Base-by-base conservation (phyloP, 2,797 vertebrate genomes). In the Smutsia temminckii region DNA sequence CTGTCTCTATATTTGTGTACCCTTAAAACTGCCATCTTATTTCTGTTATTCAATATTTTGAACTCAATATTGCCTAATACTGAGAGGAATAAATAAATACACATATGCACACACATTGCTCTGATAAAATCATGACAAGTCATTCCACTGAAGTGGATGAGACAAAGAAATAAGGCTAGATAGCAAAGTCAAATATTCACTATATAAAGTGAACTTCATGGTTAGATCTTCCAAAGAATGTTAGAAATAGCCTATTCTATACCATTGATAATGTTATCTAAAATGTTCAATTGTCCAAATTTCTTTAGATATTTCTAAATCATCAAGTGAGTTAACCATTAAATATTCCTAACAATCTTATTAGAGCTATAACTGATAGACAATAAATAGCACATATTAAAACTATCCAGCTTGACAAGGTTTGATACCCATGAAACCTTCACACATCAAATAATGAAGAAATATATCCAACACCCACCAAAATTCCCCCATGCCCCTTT, bases 71-170 rank as follows among this genome's bases (percentile, higher is more conserved):
- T 97, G 89, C 96, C 96, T 97, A 97, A 97, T 97, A 97, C 86
- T 91, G 96, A 97, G 97, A 97, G 96, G 88, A 95, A 97, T 96
- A 97, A 94, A 98, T 95, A 98, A 96, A 97, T 90, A 97, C 3
- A 79, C 91, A 97, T 17, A 89, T 16, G 10, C 6, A 69, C 49
- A 66, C 78, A 66, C 11, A 64, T 8, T 23, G 5, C 87, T 95
- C 92, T 97, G 95, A 97, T 97, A 98, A 98, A 98, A 98, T 92
- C 96, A 64, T 46, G 6, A 20, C 55, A 94, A 95, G 93, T 92
- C 97, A 92, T 91, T 46, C 46, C 46, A 79, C 83, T 95, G 87
- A 95, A 92, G 92, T 92, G 93, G 97, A 93, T 75, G 95, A 97
- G 93, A 95, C 11, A 72, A 96, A 93, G 61, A 98, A 97, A 98